phyloP scores from a whole-genome alignment of 1,140 invertebrate genomes.

The Augochlora pura region DNA sequence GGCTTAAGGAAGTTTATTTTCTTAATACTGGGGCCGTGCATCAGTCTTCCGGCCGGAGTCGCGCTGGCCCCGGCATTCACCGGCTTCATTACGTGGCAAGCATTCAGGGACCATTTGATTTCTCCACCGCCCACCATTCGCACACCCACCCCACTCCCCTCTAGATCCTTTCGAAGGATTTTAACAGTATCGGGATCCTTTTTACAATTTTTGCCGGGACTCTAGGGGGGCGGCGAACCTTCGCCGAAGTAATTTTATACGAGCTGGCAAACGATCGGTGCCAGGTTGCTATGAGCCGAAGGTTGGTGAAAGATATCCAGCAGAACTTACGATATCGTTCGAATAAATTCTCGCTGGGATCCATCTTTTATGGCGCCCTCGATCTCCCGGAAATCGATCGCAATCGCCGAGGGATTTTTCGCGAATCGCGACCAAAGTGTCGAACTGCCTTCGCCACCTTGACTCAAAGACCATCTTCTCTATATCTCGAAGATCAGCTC shows the following conservation, averaged over 20 bases:
- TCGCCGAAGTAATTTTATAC: constrained; percentile 1
- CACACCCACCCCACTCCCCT: too few relatives aligned
- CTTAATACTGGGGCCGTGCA: constrained; percentile 49
- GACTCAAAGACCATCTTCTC: too few relatives aligned
- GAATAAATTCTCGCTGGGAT: not conserved
- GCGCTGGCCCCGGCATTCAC: constrained; percentile 34
- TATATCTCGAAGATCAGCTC: too few relatives aligned
- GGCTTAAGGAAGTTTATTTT: constrained; percentile 60
- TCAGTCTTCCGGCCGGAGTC: constrained; percentile 41
- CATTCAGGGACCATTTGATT: constrained; percentile 49
- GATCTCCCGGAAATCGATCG: not conserved
- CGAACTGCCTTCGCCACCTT: too few relatives aligned
- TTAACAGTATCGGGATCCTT: constrained; percentile 32
- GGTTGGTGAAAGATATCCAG: not conserved
- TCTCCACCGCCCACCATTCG: not conserved
- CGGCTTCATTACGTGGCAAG: constrained; percentile 44
- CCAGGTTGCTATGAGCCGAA: not conserved
- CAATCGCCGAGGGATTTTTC: not conserved
- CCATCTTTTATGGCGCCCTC: not conserved
- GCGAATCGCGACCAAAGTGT: not conserved
- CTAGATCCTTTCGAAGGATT: not conserved
- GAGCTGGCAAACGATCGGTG: not conserved
- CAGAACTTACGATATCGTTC: not conserved
- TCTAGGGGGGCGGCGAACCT: not conserved
- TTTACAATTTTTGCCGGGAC: constrained; percentile 10